phyloP scores from a whole-genome alignment of 1,140 invertebrate species.

The Tetraneura akinire region DNA sequence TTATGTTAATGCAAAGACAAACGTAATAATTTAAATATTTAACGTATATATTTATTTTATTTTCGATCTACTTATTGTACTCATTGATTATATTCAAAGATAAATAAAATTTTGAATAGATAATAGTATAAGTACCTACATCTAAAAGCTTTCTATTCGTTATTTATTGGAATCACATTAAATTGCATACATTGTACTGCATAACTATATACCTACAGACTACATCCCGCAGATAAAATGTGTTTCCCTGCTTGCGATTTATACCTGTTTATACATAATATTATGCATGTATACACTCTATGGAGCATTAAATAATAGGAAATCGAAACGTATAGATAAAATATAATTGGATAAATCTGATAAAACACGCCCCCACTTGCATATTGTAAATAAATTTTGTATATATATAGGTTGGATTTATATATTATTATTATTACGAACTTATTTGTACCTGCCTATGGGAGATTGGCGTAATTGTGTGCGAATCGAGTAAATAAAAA shows the following conservation, averaged over 20 bases:
- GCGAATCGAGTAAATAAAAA: too few relatives aligned
- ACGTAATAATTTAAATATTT: too few relatives aligned
- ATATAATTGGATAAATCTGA: constrained; percentile 32
- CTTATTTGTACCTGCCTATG: neutral
- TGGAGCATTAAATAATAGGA: neutral
- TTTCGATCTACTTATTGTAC: neutral
- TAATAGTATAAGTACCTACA: neutral
- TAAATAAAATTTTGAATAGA: too few relatives aligned
- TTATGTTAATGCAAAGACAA: too few relatives aligned
- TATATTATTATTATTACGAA: neutral
- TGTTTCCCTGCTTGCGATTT: neutral
- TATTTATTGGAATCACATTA: neutral
- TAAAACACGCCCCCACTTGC: neutral
- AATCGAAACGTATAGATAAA: neutral
- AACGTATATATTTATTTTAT: too few relatives aligned
- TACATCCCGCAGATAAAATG: neutral
- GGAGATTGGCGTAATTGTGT: too few relatives aligned
- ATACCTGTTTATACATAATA: too few relatives aligned
- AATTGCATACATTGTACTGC: neutral
- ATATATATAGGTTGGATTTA: neutral
- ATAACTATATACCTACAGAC: too few relatives aligned
- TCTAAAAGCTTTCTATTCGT: neutral
- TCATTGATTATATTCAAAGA: too few relatives aligned
- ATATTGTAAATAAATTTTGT: neutral
- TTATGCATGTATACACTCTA: neutral